phyloP scores from a whole-genome alignment of 2,113 vertebrate species.

The Megatriorchis doriae region DNA sequence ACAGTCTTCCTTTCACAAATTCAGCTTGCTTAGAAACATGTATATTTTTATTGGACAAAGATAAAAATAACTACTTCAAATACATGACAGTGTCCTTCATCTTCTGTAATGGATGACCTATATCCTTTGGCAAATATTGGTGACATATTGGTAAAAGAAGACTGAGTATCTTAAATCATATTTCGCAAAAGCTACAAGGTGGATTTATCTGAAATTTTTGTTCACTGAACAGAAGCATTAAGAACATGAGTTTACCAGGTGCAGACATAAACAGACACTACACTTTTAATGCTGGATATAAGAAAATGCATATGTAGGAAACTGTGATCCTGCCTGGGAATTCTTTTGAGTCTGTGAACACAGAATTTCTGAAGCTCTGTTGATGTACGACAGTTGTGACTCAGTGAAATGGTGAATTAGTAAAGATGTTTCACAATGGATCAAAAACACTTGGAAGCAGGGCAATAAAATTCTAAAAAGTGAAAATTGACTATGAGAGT shows the following conservation, averaged over 20 bases:
- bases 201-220: neutral
- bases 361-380: neutral
- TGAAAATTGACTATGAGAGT: neutral
- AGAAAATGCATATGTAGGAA: neutral
- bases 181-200: conserved; percentile 5
- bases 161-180: neutral
- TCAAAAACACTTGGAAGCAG: neutral
- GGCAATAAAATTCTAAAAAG: neutral
- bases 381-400: neutral
- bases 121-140: neutral
- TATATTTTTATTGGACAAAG: neutral
- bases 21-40: neutral
- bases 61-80: conserved; percentile 2
- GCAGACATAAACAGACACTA: neutral
- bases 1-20: neutral
- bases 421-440: neutral
- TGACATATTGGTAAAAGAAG: neutral
- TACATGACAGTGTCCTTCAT: neutral
- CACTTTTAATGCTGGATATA: neutral
- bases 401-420: neutral
- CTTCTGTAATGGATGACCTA: neutral
- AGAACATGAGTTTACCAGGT: neutral
- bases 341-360: neutral
- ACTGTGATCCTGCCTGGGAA: neutral
- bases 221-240: neutral